phyloP scores from a whole-genome alignment of 2,888 invertebrate species.

The Pedicia rivosa region DNA sequence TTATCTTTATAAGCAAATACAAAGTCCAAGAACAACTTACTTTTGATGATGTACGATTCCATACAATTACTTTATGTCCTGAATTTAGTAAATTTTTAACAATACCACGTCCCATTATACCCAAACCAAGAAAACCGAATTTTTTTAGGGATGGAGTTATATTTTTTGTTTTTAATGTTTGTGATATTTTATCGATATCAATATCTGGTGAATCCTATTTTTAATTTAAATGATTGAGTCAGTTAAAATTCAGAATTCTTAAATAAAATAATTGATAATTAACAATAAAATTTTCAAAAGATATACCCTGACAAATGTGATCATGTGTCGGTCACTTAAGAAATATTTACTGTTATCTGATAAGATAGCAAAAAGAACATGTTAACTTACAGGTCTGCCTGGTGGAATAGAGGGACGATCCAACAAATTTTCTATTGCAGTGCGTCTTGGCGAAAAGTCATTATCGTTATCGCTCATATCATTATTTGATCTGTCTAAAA shows the following conservation, averaged over 20 bases:
- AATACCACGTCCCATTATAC: slow-evolving; percentile 89
- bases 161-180: slow-evolving; percentile 65
- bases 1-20: slow-evolving; percentile 6
- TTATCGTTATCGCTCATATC: background rate
- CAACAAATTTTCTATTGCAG: slow-evolving; percentile 1
- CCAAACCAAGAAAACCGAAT: slow-evolving; percentile 90
- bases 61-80: slow-evolving; percentile 83
- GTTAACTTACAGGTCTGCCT: background rate
- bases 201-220: slow-evolving; percentile 39
- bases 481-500: background rate
- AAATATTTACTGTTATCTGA: too few relatives aligned
- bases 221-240: too few relatives aligned
- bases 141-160: slow-evolving; percentile 71
- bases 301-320: too few relatives aligned
- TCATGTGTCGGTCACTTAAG: too few relatives aligned
- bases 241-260: too few relatives aligned
- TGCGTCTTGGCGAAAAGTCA: slow-evolving; percentile 4
- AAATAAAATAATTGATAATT: too few relatives aligned
- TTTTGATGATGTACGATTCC: slow-evolving; percentile 85
- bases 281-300: too few relatives aligned
- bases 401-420: slow-evolving; percentile 2
- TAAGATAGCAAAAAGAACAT: too few relatives aligned
- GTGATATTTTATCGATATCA: slow-evolving; percentile 60
- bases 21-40: slow-evolving; percentile 55
- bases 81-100: slow-evolving; percentile 89